phyloP scores from a whole-genome alignment of 2,797 vertebrate species.

The Falco rusticolus region DNA sequence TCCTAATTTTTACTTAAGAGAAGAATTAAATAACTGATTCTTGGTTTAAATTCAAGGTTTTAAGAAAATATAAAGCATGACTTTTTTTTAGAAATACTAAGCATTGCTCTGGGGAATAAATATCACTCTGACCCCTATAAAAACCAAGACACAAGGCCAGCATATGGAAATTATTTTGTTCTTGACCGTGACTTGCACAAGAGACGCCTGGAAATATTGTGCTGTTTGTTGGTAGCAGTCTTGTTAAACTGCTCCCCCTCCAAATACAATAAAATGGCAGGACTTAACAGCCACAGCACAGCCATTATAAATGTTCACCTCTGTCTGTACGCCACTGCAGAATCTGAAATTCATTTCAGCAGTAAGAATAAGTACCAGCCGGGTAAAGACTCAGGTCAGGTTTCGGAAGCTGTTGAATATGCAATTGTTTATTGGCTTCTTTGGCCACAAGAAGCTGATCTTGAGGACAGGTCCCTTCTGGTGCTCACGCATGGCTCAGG shows the following conservation, averaged over 20 bases:
- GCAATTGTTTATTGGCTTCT: rapidly evolving
- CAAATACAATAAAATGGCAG: conserved; percentile 29
- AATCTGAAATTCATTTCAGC: background rate
- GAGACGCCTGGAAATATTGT: conserved; percentile 26
- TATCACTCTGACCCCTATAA: conserved; percentile 61
- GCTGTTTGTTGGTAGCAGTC: conserved; percentile 39
- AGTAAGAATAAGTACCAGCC: rapidly evolving
- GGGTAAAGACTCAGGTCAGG: background rate
- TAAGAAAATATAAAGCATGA: background rate
- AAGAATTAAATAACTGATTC: background rate
- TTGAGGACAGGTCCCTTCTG: rapidly evolving
- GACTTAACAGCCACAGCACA: background rate
- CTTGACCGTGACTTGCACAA: conserved; percentile 61
- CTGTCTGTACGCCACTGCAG: conserved; percentile 12
- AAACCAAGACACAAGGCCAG: conserved; percentile 53
- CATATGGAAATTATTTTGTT: conserved; percentile 72
- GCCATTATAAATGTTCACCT: background rate
- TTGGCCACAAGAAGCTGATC: background rate
- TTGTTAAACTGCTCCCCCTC: conserved; percentile 27
- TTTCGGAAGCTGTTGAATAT: background rate
- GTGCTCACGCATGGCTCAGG: rapidly evolving
- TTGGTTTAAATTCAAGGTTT: conserved; percentile 1
- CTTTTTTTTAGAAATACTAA: background rate
- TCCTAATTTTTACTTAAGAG: conserved; percentile 16
- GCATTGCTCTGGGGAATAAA: conserved; percentile 17